Evolutionary conservation across 1,140 invertebrate species (phyloP), one percentile per base, ranked within the genome.

Genomic region (Caenorhabditis inopinata): DNA sequence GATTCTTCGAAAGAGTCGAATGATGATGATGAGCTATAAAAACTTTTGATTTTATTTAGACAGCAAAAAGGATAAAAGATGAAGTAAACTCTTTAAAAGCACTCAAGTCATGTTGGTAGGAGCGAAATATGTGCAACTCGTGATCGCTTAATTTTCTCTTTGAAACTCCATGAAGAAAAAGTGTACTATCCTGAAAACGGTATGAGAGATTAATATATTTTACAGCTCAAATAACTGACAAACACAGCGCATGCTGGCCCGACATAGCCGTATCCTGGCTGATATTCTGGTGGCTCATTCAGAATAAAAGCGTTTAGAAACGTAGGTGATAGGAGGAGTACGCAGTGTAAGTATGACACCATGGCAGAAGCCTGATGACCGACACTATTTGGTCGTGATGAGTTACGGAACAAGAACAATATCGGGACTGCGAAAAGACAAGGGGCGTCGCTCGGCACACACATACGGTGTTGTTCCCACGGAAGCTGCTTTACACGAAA

Each of bases 101-200:
- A 27, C 51, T 58, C 32, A 74, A 23, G 25, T 79, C 27, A 32
- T 51, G 32, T 27, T 79, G 78, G 42, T 79, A 79, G 1, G 27
- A 47, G 16, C 68, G 16, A 27, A 79, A 79, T 9, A 42, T 58
- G 29, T 48, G 18, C 1, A 62, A 12, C 38, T 79, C 78, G 11
- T 51, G 45, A 25, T 51, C 42, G 21, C 18, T 74, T 12, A 79
- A 35, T 12, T 68, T 42, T 48, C 78, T 18, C 21, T 47, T 46
- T 3, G 78, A 58, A 11, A 75, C 78, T 2, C 78, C 78, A 74
- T 79, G 78, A 45, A 79, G 78, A 16, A 79, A 79, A n/a, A 79
- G 45, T 7, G 73, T 79, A 27, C 73, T 58, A 38, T 79, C 76
- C 76, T 78, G 42, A 78, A 78, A 42, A 21, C 11, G 4, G 23